Evolutionary conservation across 2,888 invertebrate species (phyloP), one percentile per base, ranked within the genome.

Genomic region (Glyphotaelius pellucidus): DNA sequence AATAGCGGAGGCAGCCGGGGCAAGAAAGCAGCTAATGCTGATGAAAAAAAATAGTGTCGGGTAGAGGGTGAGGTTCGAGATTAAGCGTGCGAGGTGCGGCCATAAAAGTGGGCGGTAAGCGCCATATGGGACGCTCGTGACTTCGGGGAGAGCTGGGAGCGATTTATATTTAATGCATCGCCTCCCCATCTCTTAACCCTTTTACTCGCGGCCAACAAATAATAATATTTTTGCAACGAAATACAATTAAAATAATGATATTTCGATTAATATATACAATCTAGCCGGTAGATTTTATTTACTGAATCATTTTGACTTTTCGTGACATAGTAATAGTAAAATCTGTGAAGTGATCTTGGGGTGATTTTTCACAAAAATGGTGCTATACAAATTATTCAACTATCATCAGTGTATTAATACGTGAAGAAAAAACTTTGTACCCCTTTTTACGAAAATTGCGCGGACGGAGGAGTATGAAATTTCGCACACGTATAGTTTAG

Each of bases 101-200:
- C 91, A 91, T 92, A 92, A 93, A 93, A 92, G 90, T 81, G 91
- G 91, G 89, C 52, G 91, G 84, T 31, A 35, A 85, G 92, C 92
- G 90, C 91, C 93, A 92, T 92, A 92, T 81, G 92, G 92, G 92
- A 47, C 79, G 52, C 84, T 92, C 90, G 92, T 93, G 94, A 93
- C 88, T 93, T 90, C 90, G 91, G 93, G 88, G 92, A n/a, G 93
- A 92, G 93, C 93, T 92, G 94, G 94, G 94, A 94, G 94, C 94
- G 94, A 94, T 94, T 94, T 94, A 94, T 94, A 94, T 94, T 94
- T 94, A 94, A 94, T 94, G 94, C 94, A 93, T 93, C 91, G 93
- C 93, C 92, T 80, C 91, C 67, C 90, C 67, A 30, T 52, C 47
- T 85, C 84, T 25, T 90, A 67, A 84, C 90, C 90, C 85, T 47